Percentiles rank a stretch among this genome's conserved stretches.
phyloP scores from a whole-genome alignment of 2,888 invertebrate species.

The Pachymerium ferrugineum region DNA sequence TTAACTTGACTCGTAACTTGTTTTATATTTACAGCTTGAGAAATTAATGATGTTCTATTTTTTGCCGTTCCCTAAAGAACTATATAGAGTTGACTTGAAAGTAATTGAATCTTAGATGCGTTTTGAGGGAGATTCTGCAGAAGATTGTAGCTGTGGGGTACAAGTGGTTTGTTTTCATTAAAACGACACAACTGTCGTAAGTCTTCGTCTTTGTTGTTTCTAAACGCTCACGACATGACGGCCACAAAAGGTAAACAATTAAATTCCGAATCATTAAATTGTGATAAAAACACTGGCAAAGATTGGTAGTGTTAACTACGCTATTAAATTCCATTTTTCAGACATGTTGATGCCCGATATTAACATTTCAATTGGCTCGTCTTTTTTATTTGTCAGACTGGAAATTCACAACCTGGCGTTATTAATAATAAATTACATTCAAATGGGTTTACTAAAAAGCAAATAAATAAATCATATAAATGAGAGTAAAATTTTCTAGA shows the following conservation, averaged over 20 bases:
- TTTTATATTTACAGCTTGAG: not conserved
- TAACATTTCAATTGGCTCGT: too few relatives aligned
- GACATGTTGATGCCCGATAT: too few relatives aligned
- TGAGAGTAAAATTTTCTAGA: too few relatives aligned
- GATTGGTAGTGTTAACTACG: too few relatives aligned
- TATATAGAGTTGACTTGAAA: conserved; percentile 11
- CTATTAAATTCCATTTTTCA: too few relatives aligned
- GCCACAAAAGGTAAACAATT: not conserved
- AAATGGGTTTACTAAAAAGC: too few relatives aligned
- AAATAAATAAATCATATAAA: too few relatives aligned
- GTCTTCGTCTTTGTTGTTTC: not conserved
- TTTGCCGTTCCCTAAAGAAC: not conserved
- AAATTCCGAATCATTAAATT: not conserved
- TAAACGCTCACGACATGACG: not conserved
- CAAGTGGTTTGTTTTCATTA: not conserved
- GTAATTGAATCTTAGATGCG: conserved; percentile 10
- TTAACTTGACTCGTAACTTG: not conserved
- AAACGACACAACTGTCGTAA: not conserved
- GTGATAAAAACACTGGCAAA: too few relatives aligned
- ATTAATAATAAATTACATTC: too few relatives aligned
- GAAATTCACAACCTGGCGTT: too few relatives aligned
- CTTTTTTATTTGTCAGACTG: too few relatives aligned
- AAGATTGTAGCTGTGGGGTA: not conserved
- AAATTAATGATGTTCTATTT: conserved; percentile 16
- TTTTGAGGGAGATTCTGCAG: not conserved